These are phyloP conservation scores for Lota lota DNA, from an alignment of 2,113 vertebrate genomes.

Conservation along the genomic window DNA sequence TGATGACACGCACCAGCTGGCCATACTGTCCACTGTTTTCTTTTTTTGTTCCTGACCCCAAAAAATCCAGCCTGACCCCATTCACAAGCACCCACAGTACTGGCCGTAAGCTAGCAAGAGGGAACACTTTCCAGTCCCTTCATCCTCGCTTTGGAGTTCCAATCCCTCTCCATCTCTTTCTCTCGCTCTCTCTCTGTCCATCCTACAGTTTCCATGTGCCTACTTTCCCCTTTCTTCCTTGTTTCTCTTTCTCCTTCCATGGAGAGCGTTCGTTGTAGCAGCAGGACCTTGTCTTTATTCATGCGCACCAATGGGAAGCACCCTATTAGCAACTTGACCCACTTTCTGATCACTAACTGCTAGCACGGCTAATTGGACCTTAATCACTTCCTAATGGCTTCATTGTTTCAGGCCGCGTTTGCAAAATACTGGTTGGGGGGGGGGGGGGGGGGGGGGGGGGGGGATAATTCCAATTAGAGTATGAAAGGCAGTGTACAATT, in stretches of 20 bases:
- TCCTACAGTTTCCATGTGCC: not conserved
- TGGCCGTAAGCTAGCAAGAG: constrained; percentile 25
- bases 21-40: constrained; percentile 33
- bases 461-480: constrained; percentile 46
- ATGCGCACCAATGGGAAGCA: constrained; percentile 53
- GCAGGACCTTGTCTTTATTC: constrained; percentile 44
- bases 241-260: constrained; percentile 3
- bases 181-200: not conserved
- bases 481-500: constrained; percentile 45
- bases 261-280: constrained; percentile 28
- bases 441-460: constrained; percentile 23
- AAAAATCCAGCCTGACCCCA: constrained; percentile 27
- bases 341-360: constrained; percentile 62
- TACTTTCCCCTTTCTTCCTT: not conserved
- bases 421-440: constrained; percentile 52
- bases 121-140: constrained; percentile 28
- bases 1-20: constrained; percentile 25
- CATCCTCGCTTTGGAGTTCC: constrained; percentile 39
- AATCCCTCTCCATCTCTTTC: constrained; percentile 24
- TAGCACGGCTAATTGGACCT: constrained; percentile 69
- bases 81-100: constrained; percentile 27
- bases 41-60: constrained; percentile 16
- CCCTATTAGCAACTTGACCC: constrained; percentile 73
- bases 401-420: constrained; percentile 62
- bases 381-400: constrained; percentile 73